Evolutionary conservation across 2,888 invertebrate genomes (phyloP), one percentile per base, ranked within the genome.

Genomic region (Noctuana brunneofusca): DNA sequence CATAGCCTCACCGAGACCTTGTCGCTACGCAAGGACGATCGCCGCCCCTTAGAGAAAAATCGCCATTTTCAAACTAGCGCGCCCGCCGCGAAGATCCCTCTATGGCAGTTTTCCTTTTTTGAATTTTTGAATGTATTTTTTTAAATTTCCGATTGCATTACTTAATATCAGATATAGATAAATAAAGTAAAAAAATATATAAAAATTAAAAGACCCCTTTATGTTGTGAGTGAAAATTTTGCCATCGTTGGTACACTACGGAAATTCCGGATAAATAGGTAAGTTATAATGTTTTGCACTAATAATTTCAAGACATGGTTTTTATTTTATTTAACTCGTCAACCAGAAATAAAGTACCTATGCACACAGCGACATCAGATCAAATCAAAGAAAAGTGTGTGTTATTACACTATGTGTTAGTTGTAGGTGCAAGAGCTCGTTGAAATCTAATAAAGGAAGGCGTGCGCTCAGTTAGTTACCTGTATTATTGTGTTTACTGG

Each of bases 21-120:
- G 89, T 80, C 80, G 76, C 86, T 72, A 76, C 86, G 84, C 90
- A 90, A 91, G 90, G 90, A 90, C 89, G 80, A 75, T 73, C 48
- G 30, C 86, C 84, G 86, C 89, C 86, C 87, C 85, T 81, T 79
- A 80, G 82, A 84, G 60, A 72, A 76, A 71, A 70, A 83, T 84
- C 79, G 83, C 84, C 89, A 90, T 88, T 87, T 84, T 80, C 79
- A 70, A 82, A 80, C 81, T 77, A 80, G 81, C 84, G 75, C 79
- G 77, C 71, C 72, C 79, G 81, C 84, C 81, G 81, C 80, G 81
- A 83, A 81, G 84, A 65, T 41, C 62, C 24, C 55, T 24, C 38
- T 58, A 5, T 6, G 48, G 57, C n/a, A 12, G 14, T 49, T 58
- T 58, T 58, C 16, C 48, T 49, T 58, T 32, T 56, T 18, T 20